Evolutionary conservation across 2,797 vertebrate species (phyloP).

Genomic region (Sebastes matsubarae): DNA sequence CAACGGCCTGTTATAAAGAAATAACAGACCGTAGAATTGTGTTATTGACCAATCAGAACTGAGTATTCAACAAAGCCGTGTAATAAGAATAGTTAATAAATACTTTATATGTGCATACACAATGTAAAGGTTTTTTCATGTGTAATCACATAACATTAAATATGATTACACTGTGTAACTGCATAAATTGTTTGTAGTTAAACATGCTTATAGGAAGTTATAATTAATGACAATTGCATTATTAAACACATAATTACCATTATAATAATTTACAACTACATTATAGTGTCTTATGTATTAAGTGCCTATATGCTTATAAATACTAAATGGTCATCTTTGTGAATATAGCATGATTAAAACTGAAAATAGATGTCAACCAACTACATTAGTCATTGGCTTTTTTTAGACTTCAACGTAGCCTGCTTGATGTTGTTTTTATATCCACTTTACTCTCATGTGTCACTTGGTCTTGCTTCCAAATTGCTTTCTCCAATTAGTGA

Average conservation of each 20-base stretch:
- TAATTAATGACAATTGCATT: background rate
- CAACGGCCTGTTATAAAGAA: too few species aligned
- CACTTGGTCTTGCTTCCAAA: background rate
- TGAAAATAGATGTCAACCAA: background rate
- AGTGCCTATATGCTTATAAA: background rate
- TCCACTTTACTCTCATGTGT: background rate
- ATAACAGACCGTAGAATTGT: rapidly evolving
- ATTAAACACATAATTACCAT: background rate
- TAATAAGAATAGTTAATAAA: background rate
- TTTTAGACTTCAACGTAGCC: background rate
- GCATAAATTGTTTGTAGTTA: background rate
- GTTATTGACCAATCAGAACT: background rate
- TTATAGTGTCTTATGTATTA: background rate
- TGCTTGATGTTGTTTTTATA: background rate
- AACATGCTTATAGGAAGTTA: background rate
- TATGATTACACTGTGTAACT: background rate
- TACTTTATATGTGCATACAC: background rate
- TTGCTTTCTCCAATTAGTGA: background rate
- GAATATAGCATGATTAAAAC: background rate
- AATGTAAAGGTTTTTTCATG: background rate
- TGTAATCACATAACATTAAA: background rate
- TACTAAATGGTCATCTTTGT: background rate
- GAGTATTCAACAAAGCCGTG: too few species aligned
- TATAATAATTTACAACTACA: background rate
- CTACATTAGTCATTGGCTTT: background rate